Conservation (phyloP, 2,888 invertebrate species). For the Leptinotarsa peninsularis region DNA sequence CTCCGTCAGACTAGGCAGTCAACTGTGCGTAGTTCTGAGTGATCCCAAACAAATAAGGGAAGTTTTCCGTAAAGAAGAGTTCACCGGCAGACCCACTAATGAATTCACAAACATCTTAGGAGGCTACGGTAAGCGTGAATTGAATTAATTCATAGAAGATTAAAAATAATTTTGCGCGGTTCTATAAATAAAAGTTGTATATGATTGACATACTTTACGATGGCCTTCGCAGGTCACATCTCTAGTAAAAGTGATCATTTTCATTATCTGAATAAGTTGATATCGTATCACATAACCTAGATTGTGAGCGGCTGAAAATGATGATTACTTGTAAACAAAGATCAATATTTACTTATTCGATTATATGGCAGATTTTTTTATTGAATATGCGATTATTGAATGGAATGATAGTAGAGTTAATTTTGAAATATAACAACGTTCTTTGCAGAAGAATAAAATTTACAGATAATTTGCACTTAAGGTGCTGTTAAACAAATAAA, state of each 20-base stretch:
- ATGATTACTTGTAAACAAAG: background rate
- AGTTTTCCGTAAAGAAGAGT: slow-evolving; percentile 86
- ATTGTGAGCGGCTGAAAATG: slow-evolving; percentile 15
- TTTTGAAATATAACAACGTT: background rate
- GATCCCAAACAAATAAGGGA: slow-evolving; percentile 89
- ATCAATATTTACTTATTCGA: background rate
- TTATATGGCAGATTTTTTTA: slow-evolving; percentile 10
- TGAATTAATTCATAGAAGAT: slow-evolving; percentile 22
- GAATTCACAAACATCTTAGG: slow-evolving; percentile 88
- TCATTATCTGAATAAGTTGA: slow-evolving; percentile 41
- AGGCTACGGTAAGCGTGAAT: slow-evolving; percentile 84
- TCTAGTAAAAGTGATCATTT: slow-evolving; percentile 58
- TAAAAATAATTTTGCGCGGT: slow-evolving; percentile 30
- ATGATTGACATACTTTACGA: slow-evolving; percentile 61
- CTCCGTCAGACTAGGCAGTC: slow-evolving; percentile 83
- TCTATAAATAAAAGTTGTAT: slow-evolving; percentile 51
- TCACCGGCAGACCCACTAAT: slow-evolving; percentile 88
- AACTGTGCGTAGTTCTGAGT: slow-evolving; percentile 86
- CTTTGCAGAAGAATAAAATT: too few relatives aligned
- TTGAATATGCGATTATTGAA: background rate
- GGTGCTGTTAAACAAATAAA: too few relatives aligned
- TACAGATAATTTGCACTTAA: too few relatives aligned
- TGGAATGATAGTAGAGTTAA: background rate
- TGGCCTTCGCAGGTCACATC: slow-evolving; percentile 63
- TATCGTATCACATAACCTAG: slow-evolving; percentile 53